Evolutionary conservation across 2,797 vertebrate genomes (phyloP).

Genomic region (Gephyroberyx darwinii): DNA sequence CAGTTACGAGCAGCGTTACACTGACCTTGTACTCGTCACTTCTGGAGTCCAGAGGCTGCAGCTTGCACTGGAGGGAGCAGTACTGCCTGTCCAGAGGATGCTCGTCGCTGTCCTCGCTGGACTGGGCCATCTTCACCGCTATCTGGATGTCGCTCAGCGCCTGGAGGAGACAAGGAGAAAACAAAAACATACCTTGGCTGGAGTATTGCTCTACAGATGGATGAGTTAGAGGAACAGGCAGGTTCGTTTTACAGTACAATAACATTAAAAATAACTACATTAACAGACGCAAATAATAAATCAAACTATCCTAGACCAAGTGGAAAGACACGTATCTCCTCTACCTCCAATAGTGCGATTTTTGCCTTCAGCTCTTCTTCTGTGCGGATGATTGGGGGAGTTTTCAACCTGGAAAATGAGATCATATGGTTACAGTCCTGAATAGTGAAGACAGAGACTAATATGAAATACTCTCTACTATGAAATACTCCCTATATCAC

Average conservation of each 20-base stretch:
- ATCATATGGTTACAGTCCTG: constrained; percentile 13
- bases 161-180: constrained; percentile 58
- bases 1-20: neutral
- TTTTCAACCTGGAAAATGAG: constrained; percentile 73
- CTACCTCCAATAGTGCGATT: constrained; percentile 88
- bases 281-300: neutral
- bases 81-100: constrained; percentile 89
- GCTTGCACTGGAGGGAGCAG: constrained; percentile 80
- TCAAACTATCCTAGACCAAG: neutral
- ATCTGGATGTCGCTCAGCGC: constrained; percentile 89
- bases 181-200: neutral
- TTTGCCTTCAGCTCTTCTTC: constrained; percentile 87
- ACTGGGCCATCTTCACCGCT: constrained; percentile 87
- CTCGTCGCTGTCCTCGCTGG: constrained; percentile 74
- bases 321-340: neutral
- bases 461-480: neutral
- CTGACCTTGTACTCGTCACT: constrained; percentile 83
- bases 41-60: constrained; percentile 79
- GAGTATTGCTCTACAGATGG: too few relatives aligned
- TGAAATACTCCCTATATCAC: neutral
- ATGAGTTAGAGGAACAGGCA: too few relatives aligned
- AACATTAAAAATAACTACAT: too few relatives aligned
- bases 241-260: too few relatives aligned
- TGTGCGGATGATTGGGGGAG: constrained; percentile 84
- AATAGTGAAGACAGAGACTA: neutral